Percentiles rank a stretch among this genome's conserved stretches.
These are phyloP conservation scores for Hycleus phaleratus DNA, from an alignment of 1,140 invertebrate species.

Conservation along the genomic window DNA sequence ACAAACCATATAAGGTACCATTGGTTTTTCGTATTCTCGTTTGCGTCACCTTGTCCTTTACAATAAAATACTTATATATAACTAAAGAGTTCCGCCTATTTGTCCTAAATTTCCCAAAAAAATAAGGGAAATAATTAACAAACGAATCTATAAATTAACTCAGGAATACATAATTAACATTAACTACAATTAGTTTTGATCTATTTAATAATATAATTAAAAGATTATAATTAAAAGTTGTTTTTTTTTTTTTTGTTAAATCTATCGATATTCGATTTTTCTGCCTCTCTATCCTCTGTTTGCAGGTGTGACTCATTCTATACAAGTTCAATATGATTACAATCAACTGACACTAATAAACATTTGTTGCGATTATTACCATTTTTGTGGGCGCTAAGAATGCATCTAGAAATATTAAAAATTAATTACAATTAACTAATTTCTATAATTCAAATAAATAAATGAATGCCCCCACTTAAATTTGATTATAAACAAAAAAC, in stretches of 20 bases:
- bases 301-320: conserved; percentile 16
- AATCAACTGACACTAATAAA: not conserved
- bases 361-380: not conserved
- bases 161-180: too few species aligned
- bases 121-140: not conserved
- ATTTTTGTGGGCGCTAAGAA: not conserved
- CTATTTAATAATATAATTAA: not conserved
- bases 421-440: not conserved
- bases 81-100: not conserved
- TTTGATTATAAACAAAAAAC: not conserved
- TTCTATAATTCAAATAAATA: not conserved
- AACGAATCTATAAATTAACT: not conserved
- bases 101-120: not conserved
- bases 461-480: not conserved
- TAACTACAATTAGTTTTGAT: not conserved
- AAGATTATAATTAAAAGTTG: not conserved
- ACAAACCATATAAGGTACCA: conserved; percentile 28
- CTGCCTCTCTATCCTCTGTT: conserved; percentile 17
- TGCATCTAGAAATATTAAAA: not conserved
- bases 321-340: conserved; percentile 13
- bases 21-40: conserved; percentile 10
- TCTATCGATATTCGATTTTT: not conserved
- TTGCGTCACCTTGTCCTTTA: conserved; percentile 22
- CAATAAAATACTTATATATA: not conserved
- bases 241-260: not conserved